Percentiles rank a stretch among this genome's conserved stretches.
Conservation (phyloP, 2,888 invertebrate genomes). For the Ceriagrion tenellum region DNA sequence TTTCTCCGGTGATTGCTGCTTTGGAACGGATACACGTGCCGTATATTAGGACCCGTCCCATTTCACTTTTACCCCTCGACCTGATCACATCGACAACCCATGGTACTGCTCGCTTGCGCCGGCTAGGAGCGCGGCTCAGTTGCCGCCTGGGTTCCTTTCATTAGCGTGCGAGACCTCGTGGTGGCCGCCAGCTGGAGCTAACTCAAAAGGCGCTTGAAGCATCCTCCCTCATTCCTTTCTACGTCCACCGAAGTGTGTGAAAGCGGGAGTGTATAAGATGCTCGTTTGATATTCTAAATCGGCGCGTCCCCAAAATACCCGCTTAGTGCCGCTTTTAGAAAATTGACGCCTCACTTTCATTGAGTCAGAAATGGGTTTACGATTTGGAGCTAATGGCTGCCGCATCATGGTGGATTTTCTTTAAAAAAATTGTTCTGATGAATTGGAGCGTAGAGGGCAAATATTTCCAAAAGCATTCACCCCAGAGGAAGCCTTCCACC, state of each 20-base stretch:
- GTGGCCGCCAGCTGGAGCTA: not conserved
- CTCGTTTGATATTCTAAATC: slow-evolving; percentile 7
- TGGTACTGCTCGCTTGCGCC: not conserved
- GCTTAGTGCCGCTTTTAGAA: not conserved
- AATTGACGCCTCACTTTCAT: not conserved
- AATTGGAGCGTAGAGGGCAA: too few relatives aligned
- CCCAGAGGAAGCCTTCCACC: too few relatives aligned
- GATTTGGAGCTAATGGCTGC: not conserved
- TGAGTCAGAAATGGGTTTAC: not conserved
- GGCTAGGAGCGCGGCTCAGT: not conserved
- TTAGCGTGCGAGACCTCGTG: not conserved
- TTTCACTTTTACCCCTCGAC: not conserved
- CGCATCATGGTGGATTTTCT: too few relatives aligned
- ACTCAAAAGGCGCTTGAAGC: not conserved
- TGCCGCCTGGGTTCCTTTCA: not conserved
- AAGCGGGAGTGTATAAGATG: not conserved
- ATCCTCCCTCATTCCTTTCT: not conserved
- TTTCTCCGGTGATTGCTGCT: not conserved
- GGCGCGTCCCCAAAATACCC: not conserved
- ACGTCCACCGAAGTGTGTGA: not conserved
- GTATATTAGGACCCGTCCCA: not conserved
- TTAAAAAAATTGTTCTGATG: too few relatives aligned
- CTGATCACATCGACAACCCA: not conserved
- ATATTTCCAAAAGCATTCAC: too few relatives aligned
- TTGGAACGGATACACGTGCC: too few relatives aligned